Base-by-base conservation (phyloP, 2,888 invertebrate genomes). In the Eremobia ochroleuca region DNA sequence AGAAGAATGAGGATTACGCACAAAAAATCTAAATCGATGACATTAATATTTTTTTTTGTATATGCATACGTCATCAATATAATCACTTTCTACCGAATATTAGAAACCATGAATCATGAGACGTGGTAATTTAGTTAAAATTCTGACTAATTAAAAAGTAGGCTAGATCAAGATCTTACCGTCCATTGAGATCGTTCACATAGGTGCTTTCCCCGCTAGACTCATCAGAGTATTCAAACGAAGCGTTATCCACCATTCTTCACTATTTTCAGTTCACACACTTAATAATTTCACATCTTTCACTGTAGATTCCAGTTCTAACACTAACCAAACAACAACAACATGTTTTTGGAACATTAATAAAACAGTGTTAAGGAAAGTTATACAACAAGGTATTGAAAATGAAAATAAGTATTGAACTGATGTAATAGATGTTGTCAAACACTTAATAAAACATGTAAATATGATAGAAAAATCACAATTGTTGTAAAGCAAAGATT, bases 221-320 rank as follows among this genome's bases (percentile, higher is more conserved):
- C 81, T 95, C 96, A 74, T 96, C 96, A 5, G 96, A 96, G 84
- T 93, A 94, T 84, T 97, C 96, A 77, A 95, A 96, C 9, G 95
- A 96, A 3, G 93, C 96, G 91, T 96, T 97, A 90, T 96, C 96
- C 87, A 96, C 95, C 96, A 96, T 96, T 90, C 84, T 94, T 84
- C 64, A 78, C 78, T 77, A 49, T 75, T 83, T 70, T 76, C 77
- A 86, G 79, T 81, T 86, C 87, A 89, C 87, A 86, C 85, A 84
- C 79, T 79, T 72, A 77, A 65, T 76, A 72, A 84, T 68, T 82
- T 85, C 81, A 79, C 82, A 76, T 84, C 67, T 82, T 86, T 85
- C 89, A 89, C 85, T 68, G 73, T 78, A 84, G 85, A 87, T 76
- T 77, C 72, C 68, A 72, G 73, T 68, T 66, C 70, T 72, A 82